These are phyloP conservation scores for Andrena marginata DNA, from an alignment of 2,888 invertebrate genomes.

Conservation along the genomic window DNA sequence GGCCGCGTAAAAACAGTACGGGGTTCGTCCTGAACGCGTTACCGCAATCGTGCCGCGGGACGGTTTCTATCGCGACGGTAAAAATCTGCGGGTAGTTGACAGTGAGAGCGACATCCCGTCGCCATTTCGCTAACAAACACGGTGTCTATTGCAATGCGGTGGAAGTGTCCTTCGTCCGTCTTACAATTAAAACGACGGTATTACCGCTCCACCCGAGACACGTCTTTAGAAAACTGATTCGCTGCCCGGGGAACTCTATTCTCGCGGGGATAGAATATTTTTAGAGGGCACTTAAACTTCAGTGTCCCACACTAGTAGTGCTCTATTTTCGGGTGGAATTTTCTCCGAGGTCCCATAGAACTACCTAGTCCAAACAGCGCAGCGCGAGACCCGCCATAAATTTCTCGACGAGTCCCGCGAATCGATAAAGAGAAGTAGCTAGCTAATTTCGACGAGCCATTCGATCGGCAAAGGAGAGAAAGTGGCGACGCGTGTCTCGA, in stretches of 20 bases:
- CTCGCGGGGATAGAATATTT: too few species aligned
- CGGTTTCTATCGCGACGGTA: conserved; percentile 12
- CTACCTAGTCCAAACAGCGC: too few species aligned
- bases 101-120: conserved; percentile 46
- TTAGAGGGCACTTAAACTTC: too few species aligned
- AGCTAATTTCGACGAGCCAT: conserved; percentile 36
- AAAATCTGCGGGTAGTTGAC: conserved; percentile 35
- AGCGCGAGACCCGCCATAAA: background rate
- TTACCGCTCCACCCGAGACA: background rate
- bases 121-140: conserved; percentile 9
- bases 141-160: conserved; percentile 6
- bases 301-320: too few species aligned
- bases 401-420: background rate
- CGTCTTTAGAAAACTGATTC: conserved; percentile 2
- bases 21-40: conserved; percentile 18
- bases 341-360: too few species aligned
- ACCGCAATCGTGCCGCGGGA: conserved; percentile 15
- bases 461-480: conserved; percentile 56
- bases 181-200: conserved; percentile 2
- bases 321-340: too few species aligned
- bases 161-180: conserved; percentile 5
- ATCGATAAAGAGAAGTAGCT: conserved; percentile 24
- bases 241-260: background rate
- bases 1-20: background rate
- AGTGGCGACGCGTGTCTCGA: conserved; percentile 46